Base-by-base conservation (phyloP, 2,888 invertebrate species). In the Apamea sordens region DNA sequence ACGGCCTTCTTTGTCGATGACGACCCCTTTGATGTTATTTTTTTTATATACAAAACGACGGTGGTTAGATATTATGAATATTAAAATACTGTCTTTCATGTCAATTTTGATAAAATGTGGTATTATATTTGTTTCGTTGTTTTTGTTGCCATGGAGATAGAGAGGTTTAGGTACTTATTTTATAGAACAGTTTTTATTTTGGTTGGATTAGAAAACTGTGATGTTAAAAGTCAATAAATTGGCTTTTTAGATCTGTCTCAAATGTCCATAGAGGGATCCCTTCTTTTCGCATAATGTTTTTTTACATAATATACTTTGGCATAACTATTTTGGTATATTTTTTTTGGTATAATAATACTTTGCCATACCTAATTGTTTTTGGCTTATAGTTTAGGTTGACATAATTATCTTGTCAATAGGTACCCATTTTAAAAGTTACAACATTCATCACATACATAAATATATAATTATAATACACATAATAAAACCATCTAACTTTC, bases 51-150 rank as follows among this genome's bases (percentile, higher is more conserved):
- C 36, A 72, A 67, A 61, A 74, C 10, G 47, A 21, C n/a, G 15
- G 53, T 28, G 44, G 65, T 76, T 73, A 32, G 69, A 56, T 70
- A 47, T 47, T 63, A 76, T 76, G 67, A 64, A 68, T 83, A 75
- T 76, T 80, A 70, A 83, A 86, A 77, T 76, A 47, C 32, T 70
- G 59, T 41, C 64, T 83, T 69, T 69, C 18, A 85, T 82, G 53
- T 71, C n/a, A 6, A 41, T 61, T 21, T 82, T 73, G 24, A 50
- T 72, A 59, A 63, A 65, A 61, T 74, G 15, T 15, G 44, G 7
- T n/a, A n/a, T 67, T 68, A 36, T 59, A 56, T 75, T 69, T 64
- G 47, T 70, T 59, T 50, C 24, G 11, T 50, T 32, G 0, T 24
- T 41, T 3, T 36, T 61, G 10, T 69, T 41, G 11, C n/a, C 24